Conservation (phyloP, 2,888 invertebrate genomes). For the Hydroisotoma schaefferi region DNA sequence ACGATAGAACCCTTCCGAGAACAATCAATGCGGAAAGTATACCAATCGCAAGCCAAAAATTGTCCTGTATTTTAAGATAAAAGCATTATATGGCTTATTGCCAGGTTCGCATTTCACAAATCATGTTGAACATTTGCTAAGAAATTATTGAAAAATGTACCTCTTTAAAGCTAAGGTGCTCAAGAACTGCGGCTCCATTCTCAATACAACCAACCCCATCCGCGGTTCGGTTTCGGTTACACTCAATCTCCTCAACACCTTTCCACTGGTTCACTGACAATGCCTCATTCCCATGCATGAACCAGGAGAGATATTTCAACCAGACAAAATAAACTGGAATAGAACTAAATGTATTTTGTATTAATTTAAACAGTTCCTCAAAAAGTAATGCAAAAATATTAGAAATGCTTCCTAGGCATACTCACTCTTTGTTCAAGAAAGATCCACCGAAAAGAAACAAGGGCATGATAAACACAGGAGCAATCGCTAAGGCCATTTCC, state of each 20-base stretch:
- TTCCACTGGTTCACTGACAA: conserved; percentile 85
- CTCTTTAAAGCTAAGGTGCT: conserved; percentile 28
- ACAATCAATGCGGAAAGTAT: conserved; percentile 17
- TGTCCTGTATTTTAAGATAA: conserved; percentile 10
- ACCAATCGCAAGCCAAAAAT: conserved; percentile 12
- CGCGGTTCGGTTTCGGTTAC: no score
- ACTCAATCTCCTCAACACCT: conserved; percentile 65
- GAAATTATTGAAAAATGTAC: conserved; percentile 7
- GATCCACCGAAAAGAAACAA: conserved; percentile 93
- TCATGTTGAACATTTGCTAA: conserved; percentile 7
- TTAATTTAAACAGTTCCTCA: not conserved
- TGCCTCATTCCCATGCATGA: conserved; percentile 85
- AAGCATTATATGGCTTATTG: no score
- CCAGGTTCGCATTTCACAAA: not conserved
- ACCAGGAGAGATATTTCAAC: conserved; percentile 90
- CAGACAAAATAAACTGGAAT: conserved; percentile 75
- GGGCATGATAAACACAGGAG: conserved; percentile 87
- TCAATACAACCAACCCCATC: conserved; percentile 19
- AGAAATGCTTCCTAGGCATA: conserved; percentile 26
- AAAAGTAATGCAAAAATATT: not conserved
- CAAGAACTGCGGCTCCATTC: conserved; percentile 28
- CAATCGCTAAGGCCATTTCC: conserved; percentile 78
- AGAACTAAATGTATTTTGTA: conserved; percentile 16
- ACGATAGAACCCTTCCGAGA: conserved; percentile 21
- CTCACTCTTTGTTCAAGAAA: conserved; percentile 83